These are phyloP conservation scores for Ethmia dodecea DNA, from an alignment of 2,888 invertebrate genomes.

Conservation along the genomic window DNA sequence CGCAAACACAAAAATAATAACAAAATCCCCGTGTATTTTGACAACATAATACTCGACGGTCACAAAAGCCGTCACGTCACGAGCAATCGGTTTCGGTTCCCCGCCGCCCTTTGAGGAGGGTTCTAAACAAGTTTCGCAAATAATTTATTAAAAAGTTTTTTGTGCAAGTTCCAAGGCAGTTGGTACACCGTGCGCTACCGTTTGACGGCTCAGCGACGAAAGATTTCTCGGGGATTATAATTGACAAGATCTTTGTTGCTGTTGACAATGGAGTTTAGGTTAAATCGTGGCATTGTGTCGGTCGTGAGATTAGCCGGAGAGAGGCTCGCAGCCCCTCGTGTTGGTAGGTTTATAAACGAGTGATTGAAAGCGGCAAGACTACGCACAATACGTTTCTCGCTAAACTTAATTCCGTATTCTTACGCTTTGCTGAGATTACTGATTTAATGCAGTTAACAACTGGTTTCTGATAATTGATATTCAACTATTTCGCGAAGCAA, in stretches of 20 bases:
- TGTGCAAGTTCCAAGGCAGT: constrained; percentile 40
- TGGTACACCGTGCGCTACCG: constrained; percentile 61
- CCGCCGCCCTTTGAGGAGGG: constrained; percentile 68
- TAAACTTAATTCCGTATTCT: constrained; percentile 52
- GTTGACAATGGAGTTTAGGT: constrained; percentile 61
- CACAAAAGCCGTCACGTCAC: constrained; percentile 70
- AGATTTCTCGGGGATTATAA: constrained; percentile 70
- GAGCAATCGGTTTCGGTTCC: constrained; percentile 73
- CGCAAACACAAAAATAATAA: constrained; percentile 77
- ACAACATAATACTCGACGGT: constrained; percentile 74
- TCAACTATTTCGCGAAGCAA: too few relatives aligned
- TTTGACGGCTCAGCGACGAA: constrained; percentile 61
- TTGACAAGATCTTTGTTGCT: constrained; percentile 75
- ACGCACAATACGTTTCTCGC: constrained; percentile 48
- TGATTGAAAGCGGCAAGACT: constrained; percentile 50
- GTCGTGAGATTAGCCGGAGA: constrained; percentile 59
- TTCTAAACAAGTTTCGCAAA: constrained; percentile 71
- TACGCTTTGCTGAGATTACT: constrained; percentile 46
- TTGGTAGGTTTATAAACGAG: constrained; percentile 41
- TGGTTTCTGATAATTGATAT: constrained; percentile 1
- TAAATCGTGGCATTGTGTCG: constrained; percentile 61
- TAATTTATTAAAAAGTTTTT: constrained; percentile 69
- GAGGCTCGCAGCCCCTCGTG: constrained; percentile 30
- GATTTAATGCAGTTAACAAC: constrained; percentile 27
- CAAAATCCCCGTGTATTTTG: constrained; percentile 76